Base-by-base conservation (phyloP, 1,140 invertebrate species). In the Tetraneura akinire region DNA sequence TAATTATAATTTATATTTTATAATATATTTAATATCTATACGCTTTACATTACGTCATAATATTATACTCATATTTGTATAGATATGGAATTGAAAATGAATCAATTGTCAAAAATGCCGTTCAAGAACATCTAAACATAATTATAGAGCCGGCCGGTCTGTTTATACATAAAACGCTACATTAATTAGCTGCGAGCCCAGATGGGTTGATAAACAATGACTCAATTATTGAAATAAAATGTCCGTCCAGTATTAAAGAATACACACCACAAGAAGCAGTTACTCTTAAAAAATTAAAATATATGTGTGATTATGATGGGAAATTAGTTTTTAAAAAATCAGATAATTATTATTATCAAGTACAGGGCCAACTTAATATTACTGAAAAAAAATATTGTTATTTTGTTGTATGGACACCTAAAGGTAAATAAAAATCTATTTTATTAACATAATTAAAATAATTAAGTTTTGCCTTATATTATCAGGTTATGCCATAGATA, bases 1-100 rank as follows among this genome's bases (percentile, higher is more conserved):
- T 26, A 62, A n/a, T 29, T 62, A 32, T 18, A 18, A 62, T 62
- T 62, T 60, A 26, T 60, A 60, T 13, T 3, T n/a, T 60, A 29
- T 60, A 26, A 29, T 60, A 14, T 60, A 4, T 60, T 29, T 16
- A 11, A 23, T 5, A 29, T 3, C 29, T 60, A 57, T 57, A 60
- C 1, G 8, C n/a, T 23, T 60, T 60, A 5, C 3, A 29, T 29
- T 29, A 11, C 23, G 23, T 29, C 29, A 9, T 60, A 60, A 60
- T 6, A 60, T 60, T 60, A 29, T 26, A n/a, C n/a, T n/a, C 23
- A 13, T 1, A 0, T 29, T 60, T 29, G 13, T 29, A 60, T 18
- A 60, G 26, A 4, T 60, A 60, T 60, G 57, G 60, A 18, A 62
- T 62, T 3, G 60, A 62, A 32, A 32, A 62, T 32, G 60, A 62